A percentile compares a stretch with the other conserved stretches of the same genome.
Evolutionary conservation across 1,140 invertebrate species (phyloP).

Genomic region (Achatina immaculata): DNA sequence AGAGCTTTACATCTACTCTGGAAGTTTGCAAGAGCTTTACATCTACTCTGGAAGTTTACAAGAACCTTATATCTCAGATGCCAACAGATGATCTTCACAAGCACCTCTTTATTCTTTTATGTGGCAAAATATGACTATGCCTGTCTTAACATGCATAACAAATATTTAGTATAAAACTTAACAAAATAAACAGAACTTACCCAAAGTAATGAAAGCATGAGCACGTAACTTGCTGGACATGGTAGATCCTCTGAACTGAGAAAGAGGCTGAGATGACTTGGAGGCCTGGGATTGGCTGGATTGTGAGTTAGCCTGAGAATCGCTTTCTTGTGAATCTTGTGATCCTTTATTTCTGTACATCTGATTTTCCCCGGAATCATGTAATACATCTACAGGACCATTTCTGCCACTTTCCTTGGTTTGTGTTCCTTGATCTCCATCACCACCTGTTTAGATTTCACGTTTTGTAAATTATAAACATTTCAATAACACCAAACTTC

Average conservation of each 20-base stretch:
- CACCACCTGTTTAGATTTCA: background rate
- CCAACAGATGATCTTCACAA: too few species aligned
- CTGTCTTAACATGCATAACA: too few species aligned
- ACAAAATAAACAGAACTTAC: slow-evolving; percentile 45
- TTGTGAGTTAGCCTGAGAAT: slow-evolving; percentile 23
- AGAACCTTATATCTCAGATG: too few species aligned
- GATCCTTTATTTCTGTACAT: background rate
- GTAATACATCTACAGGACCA: background rate
- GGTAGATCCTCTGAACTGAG: slow-evolving; percentile 65
- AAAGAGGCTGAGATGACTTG: slow-evolving; percentile 55
- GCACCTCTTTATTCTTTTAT: too few species aligned
- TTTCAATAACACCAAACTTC: too few species aligned
- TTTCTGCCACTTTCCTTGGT: background rate
- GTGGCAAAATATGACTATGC: too few species aligned
- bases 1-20: too few species aligned
- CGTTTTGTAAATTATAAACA: too few species aligned
- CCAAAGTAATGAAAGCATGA: slow-evolving; percentile 67
- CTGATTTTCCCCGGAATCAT: slow-evolving; percentile 10
- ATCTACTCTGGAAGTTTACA: too few species aligned
- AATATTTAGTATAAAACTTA: too few species aligned
- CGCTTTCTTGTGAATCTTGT: slow-evolving; percentile 8
- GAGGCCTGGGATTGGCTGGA: slow-evolving; percentile 36
- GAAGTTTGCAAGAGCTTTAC: too few species aligned
- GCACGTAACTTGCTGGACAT: slow-evolving; percentile 65
- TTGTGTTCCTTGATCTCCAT: slow-evolving; percentile 7